Evolutionary conservation across 2,797 vertebrate species (phyloP), one percentile per base, ranked within the genome.

Genomic region (Phoxinus dragarum): DNA sequence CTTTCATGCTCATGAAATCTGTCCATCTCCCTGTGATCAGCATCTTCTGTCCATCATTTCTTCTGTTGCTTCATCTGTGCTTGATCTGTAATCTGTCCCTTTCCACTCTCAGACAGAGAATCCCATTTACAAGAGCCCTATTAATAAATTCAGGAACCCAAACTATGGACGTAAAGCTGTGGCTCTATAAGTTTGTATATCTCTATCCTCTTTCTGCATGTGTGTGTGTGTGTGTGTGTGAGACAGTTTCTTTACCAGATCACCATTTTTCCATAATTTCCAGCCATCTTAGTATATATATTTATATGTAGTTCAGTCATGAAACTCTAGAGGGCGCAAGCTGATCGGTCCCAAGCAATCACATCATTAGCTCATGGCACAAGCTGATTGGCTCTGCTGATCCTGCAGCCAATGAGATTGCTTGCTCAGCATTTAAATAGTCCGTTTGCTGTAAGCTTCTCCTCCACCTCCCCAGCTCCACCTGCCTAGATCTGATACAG

Each of bases 111-210:
- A 99, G 98, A 97, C 98, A 98, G 98, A 98, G 90, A 99, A 99
- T 94, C 98, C 98, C 91, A 99, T 99, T 95, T 99, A 99, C 98
- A 99, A 96, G 97, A 99, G 97, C 94, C 98, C 98, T 93, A 97
- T 99, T 96, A 98, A 98, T 97, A 96, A 97, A 96, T 99, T 99
- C 97, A 97, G 97, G 97, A 99, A 99, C 90, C 98, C 98, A 94
- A 97, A 95, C 96, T 99, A 98, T 96, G 98, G 98, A 95, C 96
- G 96, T 94, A 99, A 97, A 98, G 96, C 96, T 94, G 96, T 95
- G 83, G 92, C 78, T 95, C 96, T 97, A 95, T 99, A 95, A 95
- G 97, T 98, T 97, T 96, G 98, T 99, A 98, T 97, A 92, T 91
- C 42, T 85, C 56, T 17, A 19, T 81, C 47, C 11, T 9, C 52